Evolutionary conservation across 2,888 invertebrate species (phyloP).

Genomic region (Acrocyrtus sp.): DNA sequence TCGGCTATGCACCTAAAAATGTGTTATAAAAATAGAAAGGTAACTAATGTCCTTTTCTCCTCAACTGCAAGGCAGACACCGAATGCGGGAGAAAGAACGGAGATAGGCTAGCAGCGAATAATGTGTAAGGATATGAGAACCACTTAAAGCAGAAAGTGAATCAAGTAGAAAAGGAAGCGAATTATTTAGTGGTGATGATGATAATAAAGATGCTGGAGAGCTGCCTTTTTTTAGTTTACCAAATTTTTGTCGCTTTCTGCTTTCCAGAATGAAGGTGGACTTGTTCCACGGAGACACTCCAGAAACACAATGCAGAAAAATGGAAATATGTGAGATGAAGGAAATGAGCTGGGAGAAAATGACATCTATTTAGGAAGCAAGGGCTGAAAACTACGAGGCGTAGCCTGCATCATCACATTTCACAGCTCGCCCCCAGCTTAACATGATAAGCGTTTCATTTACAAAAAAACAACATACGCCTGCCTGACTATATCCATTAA

Average conservation of each 20-base stretch:
- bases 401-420: too few species aligned
- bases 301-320: background rate
- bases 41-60: background rate
- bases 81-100: background rate
- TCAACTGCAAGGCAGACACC: background rate
- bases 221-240: too few species aligned
- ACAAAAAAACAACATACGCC: too few species aligned
- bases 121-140: background rate
- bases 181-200: constrained; percentile 15
- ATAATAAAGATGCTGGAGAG: too few species aligned
- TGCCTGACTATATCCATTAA: too few species aligned
- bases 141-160: background rate
- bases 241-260: too few species aligned
- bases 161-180: constrained; percentile 9
- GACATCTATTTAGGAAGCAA: background rate
- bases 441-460: too few species aligned
- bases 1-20: too few species aligned
- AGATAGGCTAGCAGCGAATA: background rate
- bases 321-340: background rate
- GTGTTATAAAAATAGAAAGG: too few species aligned
- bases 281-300: background rate
- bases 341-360: background rate
- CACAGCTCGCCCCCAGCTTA: too few species aligned
- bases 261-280: background rate
- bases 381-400: too few species aligned